Percentiles rank a stretch among this genome's conserved stretches.
phyloP scores from a whole-genome alignment of 2,113 vertebrate species.

The Okapia johnstoni region DNA sequence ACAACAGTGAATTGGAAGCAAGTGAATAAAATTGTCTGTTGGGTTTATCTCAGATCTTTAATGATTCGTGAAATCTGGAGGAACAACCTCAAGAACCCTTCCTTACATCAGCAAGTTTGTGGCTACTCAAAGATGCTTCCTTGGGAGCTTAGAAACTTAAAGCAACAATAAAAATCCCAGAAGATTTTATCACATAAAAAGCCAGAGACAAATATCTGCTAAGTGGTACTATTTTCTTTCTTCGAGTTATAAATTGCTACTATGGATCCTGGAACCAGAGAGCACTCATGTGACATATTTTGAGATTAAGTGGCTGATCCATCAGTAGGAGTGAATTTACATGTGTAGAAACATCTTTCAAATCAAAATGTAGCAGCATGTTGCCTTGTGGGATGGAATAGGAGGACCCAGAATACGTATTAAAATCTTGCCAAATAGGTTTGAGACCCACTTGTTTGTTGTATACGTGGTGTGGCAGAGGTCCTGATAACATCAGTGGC shows the following conservation, averaged over 20 bases:
- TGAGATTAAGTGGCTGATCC: neutral
- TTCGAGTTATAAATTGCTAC: neutral
- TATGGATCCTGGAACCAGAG: neutral
- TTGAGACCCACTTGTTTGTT: neutral
- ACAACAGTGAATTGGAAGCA: neutral
- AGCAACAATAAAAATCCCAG: neutral
- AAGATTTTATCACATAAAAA: neutral
- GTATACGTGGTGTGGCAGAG: neutral
- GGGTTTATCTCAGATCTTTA: neutral
- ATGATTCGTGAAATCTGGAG: neutral
- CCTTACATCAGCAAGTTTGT: neutral
- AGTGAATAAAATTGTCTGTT: neutral
- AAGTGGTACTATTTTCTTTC: neutral
- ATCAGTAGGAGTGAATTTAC: neutral
- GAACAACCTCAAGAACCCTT: neutral
- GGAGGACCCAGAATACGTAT: neutral
- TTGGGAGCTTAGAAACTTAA: neutral
- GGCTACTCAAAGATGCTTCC: neutral
- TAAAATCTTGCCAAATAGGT: neutral
- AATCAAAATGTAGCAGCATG: neutral
- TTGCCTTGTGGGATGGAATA: neutral
- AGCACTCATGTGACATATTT: neutral
- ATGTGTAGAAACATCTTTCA: neutral
- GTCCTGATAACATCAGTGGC: neutral
- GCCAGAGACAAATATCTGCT: neutral